Evolutionary conservation across 37 sponge, comb jelly and placozoan species (phyloP).

Genomic region (Spongia lamella): DNA sequence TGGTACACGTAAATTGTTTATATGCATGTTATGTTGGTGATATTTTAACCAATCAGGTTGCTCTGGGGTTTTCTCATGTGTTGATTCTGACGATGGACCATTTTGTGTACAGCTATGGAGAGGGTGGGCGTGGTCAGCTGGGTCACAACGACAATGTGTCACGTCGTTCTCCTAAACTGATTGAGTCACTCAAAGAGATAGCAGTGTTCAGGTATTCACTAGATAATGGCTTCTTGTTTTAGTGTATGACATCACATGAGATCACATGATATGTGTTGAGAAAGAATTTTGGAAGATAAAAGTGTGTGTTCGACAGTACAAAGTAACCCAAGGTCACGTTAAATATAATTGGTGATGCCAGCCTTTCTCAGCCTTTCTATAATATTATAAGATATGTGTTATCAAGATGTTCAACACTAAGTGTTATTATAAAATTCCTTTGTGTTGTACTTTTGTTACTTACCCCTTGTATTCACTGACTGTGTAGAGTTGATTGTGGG

Average conservation of each 20-base stretch:
- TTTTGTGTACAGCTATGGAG: conserved; percentile 88
- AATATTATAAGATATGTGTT: background rate
- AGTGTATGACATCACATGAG: too few species aligned
- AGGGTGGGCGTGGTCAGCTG: conserved; percentile 79
- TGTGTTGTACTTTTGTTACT: conserved; percentile 1
- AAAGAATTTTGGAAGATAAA: too few species aligned
- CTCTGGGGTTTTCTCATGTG: conserved; percentile 79
- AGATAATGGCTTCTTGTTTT: conserved; percentile 1
- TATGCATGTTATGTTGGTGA: too few species aligned
- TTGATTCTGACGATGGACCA: conserved; percentile 68
- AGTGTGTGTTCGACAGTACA: background rate
- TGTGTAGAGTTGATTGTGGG: conserved; percentile 80
- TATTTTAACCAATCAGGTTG: conserved; percentile 52
- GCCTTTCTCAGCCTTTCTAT: background rate
- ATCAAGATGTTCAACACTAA: background rate
- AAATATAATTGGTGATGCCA: background rate
- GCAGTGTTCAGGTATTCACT: conserved; percentile 51
- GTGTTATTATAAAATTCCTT: background rate
- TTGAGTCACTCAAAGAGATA: conserved; percentile 56
- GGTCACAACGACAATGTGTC: conserved; percentile 75
- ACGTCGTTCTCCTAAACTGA: conserved; percentile 24
- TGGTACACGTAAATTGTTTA: too few species aligned
- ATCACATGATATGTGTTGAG: too few species aligned
- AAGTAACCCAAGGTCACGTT: background rate
- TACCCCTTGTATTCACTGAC: background rate